Evolutionary conservation across 2,113 vertebrate species (phyloP).

Genomic region (Isichthys henryi): DNA sequence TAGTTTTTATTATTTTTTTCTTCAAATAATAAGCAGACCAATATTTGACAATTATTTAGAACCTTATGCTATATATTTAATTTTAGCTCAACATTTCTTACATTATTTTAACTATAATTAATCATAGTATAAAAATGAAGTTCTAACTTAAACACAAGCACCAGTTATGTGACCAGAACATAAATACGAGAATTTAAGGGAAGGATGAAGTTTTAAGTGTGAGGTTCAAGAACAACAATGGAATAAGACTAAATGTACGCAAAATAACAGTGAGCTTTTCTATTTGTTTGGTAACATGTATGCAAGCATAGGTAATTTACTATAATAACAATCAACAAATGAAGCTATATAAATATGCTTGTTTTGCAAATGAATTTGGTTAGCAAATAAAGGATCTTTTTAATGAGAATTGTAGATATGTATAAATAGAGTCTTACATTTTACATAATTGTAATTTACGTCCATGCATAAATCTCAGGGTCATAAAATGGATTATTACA

Average conservation of each 20-base stretch:
- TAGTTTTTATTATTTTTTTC: not conserved
- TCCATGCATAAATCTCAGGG: slow-evolving; percentile 23
- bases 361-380: not conserved
- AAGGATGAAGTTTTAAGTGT: not conserved
- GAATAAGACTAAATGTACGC: not conserved
- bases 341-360: not conserved
- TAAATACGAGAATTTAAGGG: not conserved
- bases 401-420: slow-evolving; percentile 25
- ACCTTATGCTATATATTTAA: not conserved
- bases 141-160: not conserved
- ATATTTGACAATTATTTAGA: not conserved
- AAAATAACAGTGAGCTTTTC: not conserved
- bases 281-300: not conserved
- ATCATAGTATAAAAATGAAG: not conserved
- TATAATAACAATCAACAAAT: not conserved
- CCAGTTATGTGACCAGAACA: not conserved
- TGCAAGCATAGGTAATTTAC: not conserved
- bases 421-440: slow-evolving; percentile 28
- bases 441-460: slow-evolving; percentile 29
- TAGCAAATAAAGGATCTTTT: not conserved
- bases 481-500: slow-evolving; percentile 33
- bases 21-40: not conserved
- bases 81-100: not conserved
- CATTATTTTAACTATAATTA: not conserved
- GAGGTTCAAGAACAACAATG: not conserved